Conservation (phyloP, 2,797 vertebrate genomes). For the Aythya fuligula region DNA sequence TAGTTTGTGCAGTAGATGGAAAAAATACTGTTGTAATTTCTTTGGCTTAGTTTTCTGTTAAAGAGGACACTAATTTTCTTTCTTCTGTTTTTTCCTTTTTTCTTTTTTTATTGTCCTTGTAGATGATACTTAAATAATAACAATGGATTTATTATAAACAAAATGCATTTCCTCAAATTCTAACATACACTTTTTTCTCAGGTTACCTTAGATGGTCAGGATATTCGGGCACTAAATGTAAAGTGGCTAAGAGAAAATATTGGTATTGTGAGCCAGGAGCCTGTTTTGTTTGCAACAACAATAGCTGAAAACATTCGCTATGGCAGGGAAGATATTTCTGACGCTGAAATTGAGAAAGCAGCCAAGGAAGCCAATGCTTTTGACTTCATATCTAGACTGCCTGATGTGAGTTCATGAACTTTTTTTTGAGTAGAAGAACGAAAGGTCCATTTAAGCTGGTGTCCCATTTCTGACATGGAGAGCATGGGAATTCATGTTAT, state of each 20-base stretch:
- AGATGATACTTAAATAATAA: background rate
- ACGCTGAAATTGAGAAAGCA: constrained; percentile 78
- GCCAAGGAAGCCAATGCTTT: constrained; percentile 80
- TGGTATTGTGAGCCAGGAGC: constrained; percentile 79
- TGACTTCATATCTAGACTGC: constrained; percentile 80
- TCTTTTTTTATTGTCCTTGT: background rate
- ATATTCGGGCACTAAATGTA: constrained; percentile 78
- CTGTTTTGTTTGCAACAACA: constrained; percentile 78
- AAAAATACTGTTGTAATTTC: background rate
- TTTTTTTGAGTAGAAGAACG: background rate
- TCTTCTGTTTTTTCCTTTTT: no score
- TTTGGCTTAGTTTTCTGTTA: background rate
- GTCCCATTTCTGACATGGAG: background rate
- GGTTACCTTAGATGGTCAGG: constrained; percentile 77
- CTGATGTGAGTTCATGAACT: constrained; percentile 74
- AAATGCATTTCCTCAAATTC: background rate
- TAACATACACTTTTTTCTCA: background rate
- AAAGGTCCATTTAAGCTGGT: background rate
- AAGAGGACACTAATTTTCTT: background rate
- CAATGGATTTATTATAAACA: background rate
- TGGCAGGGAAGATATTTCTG: constrained; percentile 74
- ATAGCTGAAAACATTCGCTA: constrained; percentile 81
- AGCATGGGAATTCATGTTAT: background rate
- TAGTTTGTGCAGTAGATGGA: background rate
- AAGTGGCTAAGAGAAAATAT: constrained; percentile 80